Evolutionary conservation across 2,888 invertebrate genomes (phyloP).

Genomic region (Geophilus truncorum): DNA sequence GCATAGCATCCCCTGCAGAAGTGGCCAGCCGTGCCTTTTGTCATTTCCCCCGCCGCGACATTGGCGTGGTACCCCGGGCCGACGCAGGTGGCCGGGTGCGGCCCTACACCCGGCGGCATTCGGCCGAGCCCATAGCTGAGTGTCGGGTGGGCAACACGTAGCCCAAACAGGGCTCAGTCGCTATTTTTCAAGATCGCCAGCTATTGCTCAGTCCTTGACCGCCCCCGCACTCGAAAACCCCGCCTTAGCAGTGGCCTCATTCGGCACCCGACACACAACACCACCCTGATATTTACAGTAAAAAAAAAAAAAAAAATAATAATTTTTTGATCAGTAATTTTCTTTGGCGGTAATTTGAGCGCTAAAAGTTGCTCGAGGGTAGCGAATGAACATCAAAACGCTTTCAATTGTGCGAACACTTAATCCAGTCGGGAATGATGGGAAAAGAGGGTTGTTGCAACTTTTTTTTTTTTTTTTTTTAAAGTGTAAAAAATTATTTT

Average conservation of each 20-base stretch:
- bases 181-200: background rate
- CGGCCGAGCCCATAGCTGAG: slow-evolving; percentile 23
- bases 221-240: background rate
- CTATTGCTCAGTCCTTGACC: background rate
- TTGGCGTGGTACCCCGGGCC: slow-evolving; percentile 25
- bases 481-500: too few species aligned
- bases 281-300: background rate
- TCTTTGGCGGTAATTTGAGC: slow-evolving; percentile 24
- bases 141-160: slow-evolving; percentile 21
- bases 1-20: background rate
- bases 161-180: background rate
- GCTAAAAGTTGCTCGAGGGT: background rate
- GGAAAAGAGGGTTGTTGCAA: background rate
- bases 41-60: slow-evolving; percentile 27
- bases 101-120: slow-evolving; percentile 18
- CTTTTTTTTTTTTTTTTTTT: background rate
- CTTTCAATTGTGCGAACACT: slow-evolving; percentile 13
- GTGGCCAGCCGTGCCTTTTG: slow-evolving; percentile 10
- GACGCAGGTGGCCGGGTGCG: slow-evolving; percentile 27
- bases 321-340: too few species aligned
- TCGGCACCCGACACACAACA: background rate
- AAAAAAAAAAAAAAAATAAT: background rate
- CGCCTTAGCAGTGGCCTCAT: background rate
- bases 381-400: slow-evolving; percentile 27
- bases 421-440: background rate